Base-by-base conservation (phyloP, 2,888 invertebrate genomes). In the Mechanitis messenoides region DNA sequence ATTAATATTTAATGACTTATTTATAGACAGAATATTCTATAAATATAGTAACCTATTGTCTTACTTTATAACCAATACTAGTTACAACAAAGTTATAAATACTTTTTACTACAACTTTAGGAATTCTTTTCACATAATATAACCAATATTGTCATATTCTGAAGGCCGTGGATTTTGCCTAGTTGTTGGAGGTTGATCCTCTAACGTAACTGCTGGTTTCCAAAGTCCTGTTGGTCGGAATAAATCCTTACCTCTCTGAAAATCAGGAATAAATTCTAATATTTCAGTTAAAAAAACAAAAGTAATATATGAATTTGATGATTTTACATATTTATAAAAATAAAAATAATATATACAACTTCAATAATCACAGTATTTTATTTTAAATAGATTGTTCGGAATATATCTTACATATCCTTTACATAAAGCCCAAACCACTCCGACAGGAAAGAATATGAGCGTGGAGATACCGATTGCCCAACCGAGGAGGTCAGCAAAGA, bases 401-500 rank as follows among this genome's bases (percentile, higher is more conserved):
- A 42, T 42, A 11, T 54, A 85, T 50, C 89, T 83, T 70, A 90
- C 89, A 63, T 87, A 87, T 71, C 89, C 89, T n/a, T 80, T 72
- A 58, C 78, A 83, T 0, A 75, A 53, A 0, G 86, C 87, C 86
- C 85, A 90, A 7, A 69, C 71, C 0, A 93, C 90, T 35, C 94
- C 93, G 2, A 92, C 76, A 0, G 95, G 94, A 73, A 96, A 92
- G 1, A 95, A 91, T 0, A 92, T 72, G 2, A 96, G 84, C 0
- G 96, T 95, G 1, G 93, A 85, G 1, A 93, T 68, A 0, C 95
- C 94, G 60, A 96, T 92, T 55, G 92, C 74, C 92, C 94, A 94
- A 4, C 96, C 96, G 38, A 95, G 77, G 1, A 87, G 78, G 68
- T 94, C 92, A 12, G 95, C 94, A 91, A 94, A 95, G 11, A 77